Evolutionary conservation across 2,113 vertebrate species (phyloP).

Genomic region (Lepisosteus oculatus): DNA sequence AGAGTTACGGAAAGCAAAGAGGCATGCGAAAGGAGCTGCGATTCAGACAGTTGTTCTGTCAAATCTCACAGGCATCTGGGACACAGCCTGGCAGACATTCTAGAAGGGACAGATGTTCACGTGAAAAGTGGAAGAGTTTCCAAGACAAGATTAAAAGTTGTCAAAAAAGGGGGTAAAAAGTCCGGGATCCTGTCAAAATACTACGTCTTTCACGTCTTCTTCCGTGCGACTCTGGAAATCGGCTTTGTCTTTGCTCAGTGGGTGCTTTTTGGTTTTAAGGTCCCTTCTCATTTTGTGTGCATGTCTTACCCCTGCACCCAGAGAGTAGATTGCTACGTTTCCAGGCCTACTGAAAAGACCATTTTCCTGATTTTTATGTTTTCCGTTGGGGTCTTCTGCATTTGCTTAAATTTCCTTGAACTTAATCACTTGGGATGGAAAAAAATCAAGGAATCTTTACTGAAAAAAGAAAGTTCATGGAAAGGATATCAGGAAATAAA

Average conservation of each 20-base stretch:
- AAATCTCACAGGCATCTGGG: slow-evolving; percentile 59
- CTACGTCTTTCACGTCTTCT: slow-evolving; percentile 65
- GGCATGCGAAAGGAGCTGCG: slow-evolving; percentile 41
- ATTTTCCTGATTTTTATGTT: slow-evolving; percentile 72
- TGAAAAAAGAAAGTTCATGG: slow-evolving; percentile 35
- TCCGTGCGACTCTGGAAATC: slow-evolving; percentile 60
- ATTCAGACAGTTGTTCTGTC: slow-evolving; percentile 66
- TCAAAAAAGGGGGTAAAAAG: slow-evolving; percentile 3
- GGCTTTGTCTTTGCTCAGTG: slow-evolving; percentile 66
- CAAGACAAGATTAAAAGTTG: slow-evolving; percentile 17
- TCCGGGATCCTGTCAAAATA: slow-evolving; percentile 64
- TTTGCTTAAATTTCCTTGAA: slow-evolving; percentile 67
- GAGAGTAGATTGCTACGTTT: slow-evolving; percentile 67
- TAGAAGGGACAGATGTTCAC: slow-evolving; percentile 49
- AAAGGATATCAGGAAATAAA: slow-evolving; percentile 43
- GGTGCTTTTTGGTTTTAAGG: slow-evolving; percentile 67
- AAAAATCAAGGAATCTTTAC: slow-evolving; percentile 49
- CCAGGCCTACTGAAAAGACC: slow-evolving; percentile 70
- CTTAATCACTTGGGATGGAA: slow-evolving; percentile 73
- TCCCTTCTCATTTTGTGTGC: slow-evolving; percentile 62
- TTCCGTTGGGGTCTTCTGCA: slow-evolving; percentile 63
- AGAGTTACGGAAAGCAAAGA: slow-evolving; percentile 14
- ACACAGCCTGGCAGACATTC: slow-evolving; percentile 52
- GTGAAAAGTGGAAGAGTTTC: slow-evolving; percentile 41
- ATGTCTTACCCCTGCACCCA: slow-evolving; percentile 52